A percentile compares a stretch with the other conserved stretches of the same genome.
These are phyloP conservation scores for Capromys pilorides DNA, from an alignment of 2,797 vertebrate species.

Conservation along the genomic window DNA sequence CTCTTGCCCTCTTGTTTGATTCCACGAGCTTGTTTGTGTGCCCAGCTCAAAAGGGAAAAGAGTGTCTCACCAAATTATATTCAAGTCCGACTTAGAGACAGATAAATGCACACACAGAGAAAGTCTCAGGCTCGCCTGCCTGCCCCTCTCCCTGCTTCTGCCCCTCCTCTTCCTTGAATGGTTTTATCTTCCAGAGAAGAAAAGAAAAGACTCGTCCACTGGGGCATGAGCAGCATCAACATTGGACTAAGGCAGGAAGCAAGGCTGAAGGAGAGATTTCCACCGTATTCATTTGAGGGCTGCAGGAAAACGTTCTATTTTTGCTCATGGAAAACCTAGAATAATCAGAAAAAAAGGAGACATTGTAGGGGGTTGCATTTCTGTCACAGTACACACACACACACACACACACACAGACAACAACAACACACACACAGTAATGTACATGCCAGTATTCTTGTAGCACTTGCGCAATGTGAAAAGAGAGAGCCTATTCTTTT, in stretches of 20 bases:
- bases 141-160: background rate
- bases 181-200: slow-evolving; percentile 46
- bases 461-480: slow-evolving; percentile 45
- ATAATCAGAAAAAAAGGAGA: slow-evolving; percentile 79
- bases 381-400: background rate
- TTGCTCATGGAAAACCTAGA: slow-evolving; percentile 73
- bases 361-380: slow-evolving; percentile 44
- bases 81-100: slow-evolving; percentile 59
- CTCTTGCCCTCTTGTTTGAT: slow-evolving; percentile 82
- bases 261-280: slow-evolving; percentile 62
- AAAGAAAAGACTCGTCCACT: slow-evolving; percentile 34
- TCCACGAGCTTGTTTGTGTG: slow-evolving; percentile 69
- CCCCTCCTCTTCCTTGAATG: background rate
- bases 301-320: slow-evolving; percentile 71
- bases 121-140: slow-evolving; percentile 55
- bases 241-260: slow-evolving; percentile 5
- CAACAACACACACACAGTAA: background rate
- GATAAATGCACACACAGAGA: slow-evolving; percentile 40
- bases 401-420: background rate
- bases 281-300: slow-evolving; percentile 62
- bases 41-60: slow-evolving; percentile 64
- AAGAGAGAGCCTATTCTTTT: slow-evolving; percentile 70
- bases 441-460: slow-evolving; percentile 54
- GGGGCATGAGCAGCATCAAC: slow-evolving; percentile 65
- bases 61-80: slow-evolving; percentile 75